Evolutionary conservation across 2,113 vertebrate genomes (phyloP).

Genomic region (Glaucomys volans): DNA sequence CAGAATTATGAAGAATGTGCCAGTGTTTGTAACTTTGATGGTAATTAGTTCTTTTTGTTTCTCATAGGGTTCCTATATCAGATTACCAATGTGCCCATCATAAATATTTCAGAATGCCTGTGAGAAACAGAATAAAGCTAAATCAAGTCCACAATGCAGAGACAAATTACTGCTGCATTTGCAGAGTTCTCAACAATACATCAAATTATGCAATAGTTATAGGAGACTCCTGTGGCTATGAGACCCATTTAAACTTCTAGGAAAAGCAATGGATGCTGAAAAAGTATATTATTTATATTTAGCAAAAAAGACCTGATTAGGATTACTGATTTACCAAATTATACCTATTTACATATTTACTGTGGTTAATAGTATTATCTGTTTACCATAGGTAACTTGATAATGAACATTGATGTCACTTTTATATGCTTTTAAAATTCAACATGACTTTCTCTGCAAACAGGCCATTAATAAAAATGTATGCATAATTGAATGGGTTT

Average conservation of each 20-base stretch:
- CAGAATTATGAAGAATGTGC: conserved; percentile 19
- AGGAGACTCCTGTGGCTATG: background rate
- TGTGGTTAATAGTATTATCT: too few relatives aligned
- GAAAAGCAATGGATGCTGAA: background rate
- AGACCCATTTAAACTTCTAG: background rate
- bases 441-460: conserved; percentile 32
- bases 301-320: background rate
- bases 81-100: conserved; percentile 3
- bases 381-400: background rate
- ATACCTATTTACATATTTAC: too few relatives aligned
- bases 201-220: conserved; percentile 28
- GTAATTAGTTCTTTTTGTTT: conserved; percentile 60
- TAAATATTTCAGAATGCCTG: conserved; percentile 62
- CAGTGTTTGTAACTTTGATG: conserved; percentile 15
- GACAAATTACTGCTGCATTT: conserved; percentile 53
- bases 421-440: background rate
- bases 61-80: conserved; percentile 16
- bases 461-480: background rate
- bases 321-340: background rate
- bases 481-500: background rate
- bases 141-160: conserved; percentile 50
- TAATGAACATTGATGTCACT: background rate
- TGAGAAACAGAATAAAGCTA: conserved; percentile 62
- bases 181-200: conserved; percentile 44
- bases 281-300: background rate